Evolutionary conservation across 2,888 invertebrate species (phyloP).

Genomic region (Cactoblastis cactorum): DNA sequence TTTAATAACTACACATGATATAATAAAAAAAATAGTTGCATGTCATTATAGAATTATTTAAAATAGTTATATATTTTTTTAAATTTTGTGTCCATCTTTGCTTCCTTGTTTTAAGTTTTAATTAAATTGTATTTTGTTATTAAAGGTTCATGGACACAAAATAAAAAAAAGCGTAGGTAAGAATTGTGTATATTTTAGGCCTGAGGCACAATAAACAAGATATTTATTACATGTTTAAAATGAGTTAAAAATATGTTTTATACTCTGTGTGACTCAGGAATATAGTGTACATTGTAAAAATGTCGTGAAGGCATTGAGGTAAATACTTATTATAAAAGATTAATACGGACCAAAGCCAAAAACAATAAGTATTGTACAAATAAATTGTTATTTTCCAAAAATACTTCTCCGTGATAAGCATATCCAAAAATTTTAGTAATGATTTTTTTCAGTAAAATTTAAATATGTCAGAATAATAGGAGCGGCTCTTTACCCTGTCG

Average conservation of each 20-base stretch:
- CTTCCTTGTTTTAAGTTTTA: not conserved
- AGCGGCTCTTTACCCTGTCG: conserved; percentile 42
- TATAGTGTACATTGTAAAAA: conserved; percentile 5
- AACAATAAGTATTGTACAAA: conserved; percentile 30
- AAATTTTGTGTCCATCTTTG: conserved; percentile 1
- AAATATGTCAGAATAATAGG: conserved; percentile 34
- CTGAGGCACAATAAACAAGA: not conserved
- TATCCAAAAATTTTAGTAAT: conserved; percentile 46
- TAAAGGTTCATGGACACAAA: not conserved
- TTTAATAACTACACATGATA: too few relatives aligned
- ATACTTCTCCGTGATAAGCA: conserved; percentile 52
- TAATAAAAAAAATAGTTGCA: too few relatives aligned
- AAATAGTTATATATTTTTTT: conserved; percentile 14
- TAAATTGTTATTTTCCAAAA: conserved; percentile 47
- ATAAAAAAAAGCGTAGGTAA: not conserved
- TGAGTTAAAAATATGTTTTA: not conserved
- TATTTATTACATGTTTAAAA: too few relatives aligned
- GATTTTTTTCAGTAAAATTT: conserved; percentile 28
- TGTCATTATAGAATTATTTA: too few relatives aligned
- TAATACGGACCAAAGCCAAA: conserved; percentile 36
- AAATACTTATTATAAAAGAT: conserved; percentile 26
- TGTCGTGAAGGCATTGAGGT: conserved; percentile 13
- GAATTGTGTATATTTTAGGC: not conserved
- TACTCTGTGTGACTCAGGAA: not conserved
- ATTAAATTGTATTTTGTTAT: too few relatives aligned